A percentile compares a stretch with the other conserved stretches of the same genome.
These are phyloP conservation scores for Cybosia mesomella DNA, from an alignment of 2,888 invertebrate species.

Conservation along the genomic window DNA sequence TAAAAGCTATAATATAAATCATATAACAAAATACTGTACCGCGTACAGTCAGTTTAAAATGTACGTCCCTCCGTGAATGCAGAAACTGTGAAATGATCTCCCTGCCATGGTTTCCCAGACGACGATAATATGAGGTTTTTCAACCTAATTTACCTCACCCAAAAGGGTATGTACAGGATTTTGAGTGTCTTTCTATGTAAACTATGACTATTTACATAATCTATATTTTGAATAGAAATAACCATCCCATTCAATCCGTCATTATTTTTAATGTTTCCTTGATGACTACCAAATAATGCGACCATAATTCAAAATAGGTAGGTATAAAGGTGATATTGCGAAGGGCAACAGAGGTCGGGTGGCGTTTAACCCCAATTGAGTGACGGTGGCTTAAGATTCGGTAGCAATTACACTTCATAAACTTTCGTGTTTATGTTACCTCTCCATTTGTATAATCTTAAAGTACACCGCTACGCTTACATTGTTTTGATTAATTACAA, in stretches of 20 bases:
- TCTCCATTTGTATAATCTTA: not conserved
- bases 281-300: not conserved
- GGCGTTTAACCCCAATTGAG: slow-evolving; percentile 5
- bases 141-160: too few species aligned
- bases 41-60: not conserved
- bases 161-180: too few species aligned
- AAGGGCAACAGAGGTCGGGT: not conserved
- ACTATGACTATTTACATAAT: not conserved
- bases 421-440: slow-evolving; percentile 5
- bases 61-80: not conserved
- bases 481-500: not conserved
- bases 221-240: not conserved
- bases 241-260: not conserved
- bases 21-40: not conserved
- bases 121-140: not conserved
- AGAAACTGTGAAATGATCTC: not conserved
- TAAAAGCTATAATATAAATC: not conserved
- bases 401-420: slow-evolving; percentile 5
- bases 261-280: not conserved
- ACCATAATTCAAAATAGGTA: slow-evolving; percentile 2
- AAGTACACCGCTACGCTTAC: not conserved
- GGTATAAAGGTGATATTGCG: slow-evolving; percentile 3
- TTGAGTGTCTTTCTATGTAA: not conserved
- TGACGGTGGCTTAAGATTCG: not conserved
- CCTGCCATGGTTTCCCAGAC: not conserved